These are phyloP conservation scores for Trichoplusia ni DNA, from an alignment of 1,140 invertebrate genomes.

Conservation along the genomic window DNA sequence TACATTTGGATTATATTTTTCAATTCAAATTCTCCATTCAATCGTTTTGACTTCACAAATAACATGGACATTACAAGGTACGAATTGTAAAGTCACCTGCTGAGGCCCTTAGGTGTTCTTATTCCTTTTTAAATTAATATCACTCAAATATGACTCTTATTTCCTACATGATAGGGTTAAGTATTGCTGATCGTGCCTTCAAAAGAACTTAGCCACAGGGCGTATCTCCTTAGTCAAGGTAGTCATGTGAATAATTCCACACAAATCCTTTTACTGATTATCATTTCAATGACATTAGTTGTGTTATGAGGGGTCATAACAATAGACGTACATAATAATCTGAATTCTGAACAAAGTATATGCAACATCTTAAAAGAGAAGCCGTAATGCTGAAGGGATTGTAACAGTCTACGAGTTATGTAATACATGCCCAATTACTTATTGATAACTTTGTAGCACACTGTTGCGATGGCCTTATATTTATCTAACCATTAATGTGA, in stretches of 20 bases:
- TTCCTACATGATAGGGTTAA: constrained; percentile 15
- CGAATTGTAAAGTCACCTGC: constrained; percentile 65
- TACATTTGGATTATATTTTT: constrained; percentile 13
- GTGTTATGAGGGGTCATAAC: constrained; percentile 58
- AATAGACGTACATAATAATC: constrained; percentile 49
- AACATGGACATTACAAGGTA: constrained; percentile 58
- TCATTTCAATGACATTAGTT: constrained; percentile 79
- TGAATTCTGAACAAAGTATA: constrained; percentile 24
- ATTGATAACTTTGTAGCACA: not conserved
- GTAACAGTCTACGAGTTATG: constrained; percentile 1
- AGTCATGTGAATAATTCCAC: constrained; percentile 76
- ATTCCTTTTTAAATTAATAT: constrained; percentile 46
- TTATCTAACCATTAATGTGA: too few species aligned
- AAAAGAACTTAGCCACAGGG: constrained; percentile 73
- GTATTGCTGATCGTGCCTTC: constrained; percentile 5
- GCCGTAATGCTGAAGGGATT: not conserved
- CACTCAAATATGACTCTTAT: constrained; percentile 38
- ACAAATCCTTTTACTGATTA: constrained; percentile 78
- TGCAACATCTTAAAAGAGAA: constrained; percentile 16
- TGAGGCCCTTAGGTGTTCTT: constrained; percentile 69
- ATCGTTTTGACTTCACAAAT: constrained; percentile 53
- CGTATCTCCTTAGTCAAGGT: constrained; percentile 76
- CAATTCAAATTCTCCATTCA: constrained; percentile 29
- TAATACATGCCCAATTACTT: not conserved
- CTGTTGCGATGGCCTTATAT: not conserved